phyloP scores from a whole-genome alignment of 2,797 vertebrate genomes.

The Salmo trutta region DNA sequence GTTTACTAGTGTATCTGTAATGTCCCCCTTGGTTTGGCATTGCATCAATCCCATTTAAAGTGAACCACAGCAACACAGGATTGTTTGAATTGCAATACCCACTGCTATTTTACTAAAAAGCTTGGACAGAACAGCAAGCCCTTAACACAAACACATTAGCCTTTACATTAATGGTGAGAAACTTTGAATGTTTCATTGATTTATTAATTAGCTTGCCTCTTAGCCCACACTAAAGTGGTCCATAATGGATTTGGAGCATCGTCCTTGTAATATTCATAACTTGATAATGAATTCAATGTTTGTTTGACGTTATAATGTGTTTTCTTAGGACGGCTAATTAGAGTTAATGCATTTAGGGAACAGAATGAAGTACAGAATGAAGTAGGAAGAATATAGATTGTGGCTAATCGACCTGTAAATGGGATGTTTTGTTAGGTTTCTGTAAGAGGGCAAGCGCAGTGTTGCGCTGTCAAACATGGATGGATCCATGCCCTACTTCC shows the following conservation, averaged over 20 bases:
- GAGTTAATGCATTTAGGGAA: neutral
- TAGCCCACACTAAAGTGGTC: neutral
- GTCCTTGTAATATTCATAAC: slow-evolving; percentile 32
- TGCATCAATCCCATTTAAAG: slow-evolving; percentile 44
- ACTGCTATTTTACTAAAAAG: neutral
- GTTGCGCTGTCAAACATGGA: too few relatives aligned
- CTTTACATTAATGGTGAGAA: neutral
- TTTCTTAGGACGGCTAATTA: slow-evolving; percentile 25
- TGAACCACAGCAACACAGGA: slow-evolving; percentile 15
- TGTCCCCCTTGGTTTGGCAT: slow-evolving; percentile 32
- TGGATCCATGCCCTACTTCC: too few relatives aligned
- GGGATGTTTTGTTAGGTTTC: neutral
- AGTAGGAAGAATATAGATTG: neutral
- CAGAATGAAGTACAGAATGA: neutral
- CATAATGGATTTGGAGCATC: slow-evolving; percentile 18
- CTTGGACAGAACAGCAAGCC: slow-evolving; percentile 5
- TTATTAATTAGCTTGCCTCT: slow-evolving; percentile 23
- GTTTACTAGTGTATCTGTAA: slow-evolving; percentile 47
- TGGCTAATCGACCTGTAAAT: neutral
- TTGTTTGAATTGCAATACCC: slow-evolving; percentile 25
- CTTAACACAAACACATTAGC: slow-evolving; percentile 18
- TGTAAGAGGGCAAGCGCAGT: neutral
- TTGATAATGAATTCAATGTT: slow-evolving; percentile 30
- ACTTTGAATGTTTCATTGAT: slow-evolving; percentile 18
- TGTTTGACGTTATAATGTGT: slow-evolving; percentile 30